A percentile compares a stretch with the other conserved stretches of the same genome.
Evolutionary conservation across 2,888 invertebrate genomes (phyloP).

Genomic region (Ganaspis brasiliensis): DNA sequence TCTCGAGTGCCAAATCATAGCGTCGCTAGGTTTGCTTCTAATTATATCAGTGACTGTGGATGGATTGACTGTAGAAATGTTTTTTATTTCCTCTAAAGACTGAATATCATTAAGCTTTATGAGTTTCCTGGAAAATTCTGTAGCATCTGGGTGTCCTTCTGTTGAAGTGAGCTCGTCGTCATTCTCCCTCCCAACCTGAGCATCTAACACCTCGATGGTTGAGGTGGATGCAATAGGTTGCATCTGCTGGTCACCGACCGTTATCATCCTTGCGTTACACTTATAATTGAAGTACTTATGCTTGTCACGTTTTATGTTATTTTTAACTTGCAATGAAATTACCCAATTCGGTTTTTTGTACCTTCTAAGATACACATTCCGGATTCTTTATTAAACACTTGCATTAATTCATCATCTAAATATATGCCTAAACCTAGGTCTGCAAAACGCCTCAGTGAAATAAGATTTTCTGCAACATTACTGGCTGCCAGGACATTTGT

Average conservation of each 20-base stretch:
- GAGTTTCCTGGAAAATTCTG: neutral
- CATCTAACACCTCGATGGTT: no score
- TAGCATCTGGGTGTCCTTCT: neutral
- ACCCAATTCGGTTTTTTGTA: neutral
- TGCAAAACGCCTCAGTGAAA: conserved; percentile 14
- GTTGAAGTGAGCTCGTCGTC: no score
- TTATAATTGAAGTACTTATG: neutral
- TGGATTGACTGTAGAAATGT: neutral
- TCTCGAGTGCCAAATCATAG: conserved; percentile 52
- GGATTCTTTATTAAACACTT: neutral
- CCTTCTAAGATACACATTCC: neutral
- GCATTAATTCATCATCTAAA: neutral
- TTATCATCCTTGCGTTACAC: neutral
- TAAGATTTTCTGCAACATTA: neutral
- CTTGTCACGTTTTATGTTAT: neutral
- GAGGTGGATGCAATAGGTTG: neutral
- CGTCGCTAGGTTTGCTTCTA: neutral
- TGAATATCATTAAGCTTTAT: neutral
- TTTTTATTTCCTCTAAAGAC: neutral
- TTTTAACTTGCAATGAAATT: neutral
- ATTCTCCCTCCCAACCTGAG: conserved; percentile 11
- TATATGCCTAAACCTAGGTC: neutral
- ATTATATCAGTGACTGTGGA: neutral
- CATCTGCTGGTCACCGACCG: neutral
- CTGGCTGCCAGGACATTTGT: conserved; percentile 21